Percentiles rank a stretch among this genome's conserved stretches.
Evolutionary conservation across 2,113 vertebrate species (phyloP).

Genomic region (Pterophyllum scalare): DNA sequence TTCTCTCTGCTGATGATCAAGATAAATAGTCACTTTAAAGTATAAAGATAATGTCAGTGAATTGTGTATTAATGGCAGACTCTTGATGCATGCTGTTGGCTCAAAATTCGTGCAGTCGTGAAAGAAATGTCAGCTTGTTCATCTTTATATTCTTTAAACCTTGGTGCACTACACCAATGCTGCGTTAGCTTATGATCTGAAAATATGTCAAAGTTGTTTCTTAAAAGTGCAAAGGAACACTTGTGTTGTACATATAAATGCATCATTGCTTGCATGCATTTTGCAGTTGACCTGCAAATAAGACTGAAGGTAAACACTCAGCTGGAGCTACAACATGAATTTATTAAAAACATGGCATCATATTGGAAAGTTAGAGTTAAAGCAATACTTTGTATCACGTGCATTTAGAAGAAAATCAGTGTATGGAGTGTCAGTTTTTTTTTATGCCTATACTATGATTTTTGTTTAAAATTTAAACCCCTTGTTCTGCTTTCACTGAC

Average conservation of each 20-base stretch:
- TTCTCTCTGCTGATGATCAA: conserved; percentile 8
- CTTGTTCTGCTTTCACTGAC: background rate
- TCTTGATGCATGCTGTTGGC: conserved; percentile 18
- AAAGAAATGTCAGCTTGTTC: background rate
- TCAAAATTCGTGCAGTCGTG: background rate
- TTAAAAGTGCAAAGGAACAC: background rate
- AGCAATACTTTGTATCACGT: background rate
- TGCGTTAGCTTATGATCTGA: background rate
- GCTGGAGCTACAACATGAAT: background rate
- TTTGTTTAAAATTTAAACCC: background rate
- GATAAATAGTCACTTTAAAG: background rate
- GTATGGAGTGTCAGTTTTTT: background rate
- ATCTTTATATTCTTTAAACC: conserved; percentile 9
- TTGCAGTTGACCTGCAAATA: conserved; percentile 17
- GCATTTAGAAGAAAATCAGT: background rate
- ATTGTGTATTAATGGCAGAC: background rate
- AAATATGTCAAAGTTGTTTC: background rate
- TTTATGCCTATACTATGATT: background rate
- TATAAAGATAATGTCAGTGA: background rate
- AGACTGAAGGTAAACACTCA: background rate
- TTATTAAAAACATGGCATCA: background rate
- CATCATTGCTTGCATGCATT: conserved; percentile 14
- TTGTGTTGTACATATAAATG: conserved; percentile 4
- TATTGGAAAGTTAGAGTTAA: background rate
- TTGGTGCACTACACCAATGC: conserved; percentile 35